Base-by-base conservation (phyloP, 1,140 invertebrate species). In the Ectropis grisescens region DNA sequence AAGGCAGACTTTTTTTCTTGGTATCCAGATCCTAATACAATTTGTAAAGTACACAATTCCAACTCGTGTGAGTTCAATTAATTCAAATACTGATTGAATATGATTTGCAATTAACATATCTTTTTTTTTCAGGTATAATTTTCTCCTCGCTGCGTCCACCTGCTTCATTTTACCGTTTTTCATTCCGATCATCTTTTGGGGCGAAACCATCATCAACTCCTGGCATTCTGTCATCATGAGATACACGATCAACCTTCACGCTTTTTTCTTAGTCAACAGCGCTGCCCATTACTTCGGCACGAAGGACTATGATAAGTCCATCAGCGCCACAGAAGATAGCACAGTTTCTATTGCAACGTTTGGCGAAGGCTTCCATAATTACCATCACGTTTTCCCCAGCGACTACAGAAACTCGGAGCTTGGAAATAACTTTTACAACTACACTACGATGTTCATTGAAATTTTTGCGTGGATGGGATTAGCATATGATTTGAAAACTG, bases 191-290 rank as follows among this genome's bases (percentile, higher is more conserved):
- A 89, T 89, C 37, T 82, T 86, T 2, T 98, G 95, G 94, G 84
- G 85, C 23, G 96, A 98, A 75, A 86, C 85, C 0, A 86, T 88
- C 41, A 47, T 15, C 25, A 38, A 29, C 19, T 27, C 39, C 10
- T 50, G 37, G 37, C n/a, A 44, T 11, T 58, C 10, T 90, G 90
- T 88, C 2, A 68, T 97, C 44, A 85, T 96, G 5, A 82, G 91
- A 12, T 92, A 90, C 60, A 71, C 76, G 19, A 37, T 86, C 11
- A 84, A 82, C 6, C 82, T 97, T 13, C 93, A 98, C 62, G 86
- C 89, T 50, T 97, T 95, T 3, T 98, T 95, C 94, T 78, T 94
- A 26, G 94, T 97, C 0, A 98, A 98, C 69, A 94, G 92, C 47
- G 90, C 91, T 14, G 95, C 95, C 3, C 95, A 97, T 72, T 83